phyloP scores from a whole-genome alignment of 2,888 invertebrate species.

The Scaptomyza reducta region DNA sequence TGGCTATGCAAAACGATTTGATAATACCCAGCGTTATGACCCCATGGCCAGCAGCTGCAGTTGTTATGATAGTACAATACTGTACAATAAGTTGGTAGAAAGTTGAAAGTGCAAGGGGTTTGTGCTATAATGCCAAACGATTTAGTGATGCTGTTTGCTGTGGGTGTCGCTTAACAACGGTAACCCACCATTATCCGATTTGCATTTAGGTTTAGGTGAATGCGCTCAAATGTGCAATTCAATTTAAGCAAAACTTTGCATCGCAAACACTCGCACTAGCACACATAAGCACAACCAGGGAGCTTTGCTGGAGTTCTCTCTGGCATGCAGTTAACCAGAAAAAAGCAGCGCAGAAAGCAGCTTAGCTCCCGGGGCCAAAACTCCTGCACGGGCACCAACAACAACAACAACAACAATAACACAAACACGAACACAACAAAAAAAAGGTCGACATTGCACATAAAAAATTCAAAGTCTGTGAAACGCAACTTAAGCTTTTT shows the following conservation, averaged over 20 bases:
- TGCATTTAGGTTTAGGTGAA: constrained; percentile 77
- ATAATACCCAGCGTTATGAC: constrained; percentile 69
- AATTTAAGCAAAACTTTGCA: constrained; percentile 70
- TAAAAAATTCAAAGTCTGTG: constrained; percentile 80
- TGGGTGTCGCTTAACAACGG: constrained; percentile 62
- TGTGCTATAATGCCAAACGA: constrained; percentile 72
- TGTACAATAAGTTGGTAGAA: constrained; percentile 9
- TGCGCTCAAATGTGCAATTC: constrained; percentile 82
- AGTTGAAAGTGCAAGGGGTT: constrained; percentile 1
- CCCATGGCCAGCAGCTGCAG: constrained; percentile 61
- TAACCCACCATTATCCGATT: constrained; percentile 79
- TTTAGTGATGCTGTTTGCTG: constrained; percentile 60
- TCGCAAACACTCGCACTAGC: constrained; percentile 24
- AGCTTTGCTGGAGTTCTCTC: constrained; percentile 39
- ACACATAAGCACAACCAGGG: constrained; percentile 16
- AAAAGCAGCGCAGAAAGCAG: constrained; percentile 76
- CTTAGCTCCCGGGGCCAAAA: constrained; percentile 56
- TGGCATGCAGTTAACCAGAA: constrained; percentile 76
- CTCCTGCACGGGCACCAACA: constrained; percentile 9
- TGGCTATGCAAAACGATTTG: constrained; percentile 69
- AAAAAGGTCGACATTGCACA: constrained; percentile 69
- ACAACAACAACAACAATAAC: constrained; percentile 8
- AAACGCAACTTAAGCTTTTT: constrained; percentile 80
- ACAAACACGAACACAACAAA: background rate
- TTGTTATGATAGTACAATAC: constrained; percentile 74